These are phyloP conservation scores for Calcarius lapponicus DNA, from an alignment of 2,797 vertebrate genomes.

Conservation along the genomic window DNA sequence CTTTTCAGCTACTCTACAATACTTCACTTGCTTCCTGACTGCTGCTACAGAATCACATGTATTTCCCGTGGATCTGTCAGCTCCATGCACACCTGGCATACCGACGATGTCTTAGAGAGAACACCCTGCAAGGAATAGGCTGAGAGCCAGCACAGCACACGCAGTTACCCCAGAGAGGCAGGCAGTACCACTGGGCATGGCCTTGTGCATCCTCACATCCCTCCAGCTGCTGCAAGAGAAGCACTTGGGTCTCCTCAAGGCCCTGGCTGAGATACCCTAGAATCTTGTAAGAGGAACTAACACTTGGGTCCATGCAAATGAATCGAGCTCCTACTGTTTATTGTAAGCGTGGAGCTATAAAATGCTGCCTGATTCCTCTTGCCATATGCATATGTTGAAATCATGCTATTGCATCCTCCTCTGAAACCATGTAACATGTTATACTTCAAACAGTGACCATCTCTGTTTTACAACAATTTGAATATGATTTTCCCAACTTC, in stretches of 20 bases:
- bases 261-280: background rate
- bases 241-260: background rate
- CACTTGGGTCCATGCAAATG: fast-evolving
- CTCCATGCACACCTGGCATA: background rate
- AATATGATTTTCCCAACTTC: background rate
- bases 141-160: background rate
- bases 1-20: background rate
- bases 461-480: background rate
- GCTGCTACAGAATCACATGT: background rate
- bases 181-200: background rate
- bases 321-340: background rate
- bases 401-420: background rate
- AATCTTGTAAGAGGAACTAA: background rate
- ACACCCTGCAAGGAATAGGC: fast-evolving
- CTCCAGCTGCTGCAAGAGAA: background rate
- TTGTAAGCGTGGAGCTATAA: background rate
- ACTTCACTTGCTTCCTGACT: background rate
- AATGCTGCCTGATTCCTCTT: background rate
- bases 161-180: background rate
- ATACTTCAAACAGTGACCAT: background rate
- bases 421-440: background rate
- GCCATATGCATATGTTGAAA: background rate
- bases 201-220: background rate
- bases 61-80: background rate
- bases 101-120: background rate